These are phyloP conservation scores for Ptilodon capucinus DNA, from an alignment of 2,888 invertebrate genomes.

Conservation along the genomic window DNA sequence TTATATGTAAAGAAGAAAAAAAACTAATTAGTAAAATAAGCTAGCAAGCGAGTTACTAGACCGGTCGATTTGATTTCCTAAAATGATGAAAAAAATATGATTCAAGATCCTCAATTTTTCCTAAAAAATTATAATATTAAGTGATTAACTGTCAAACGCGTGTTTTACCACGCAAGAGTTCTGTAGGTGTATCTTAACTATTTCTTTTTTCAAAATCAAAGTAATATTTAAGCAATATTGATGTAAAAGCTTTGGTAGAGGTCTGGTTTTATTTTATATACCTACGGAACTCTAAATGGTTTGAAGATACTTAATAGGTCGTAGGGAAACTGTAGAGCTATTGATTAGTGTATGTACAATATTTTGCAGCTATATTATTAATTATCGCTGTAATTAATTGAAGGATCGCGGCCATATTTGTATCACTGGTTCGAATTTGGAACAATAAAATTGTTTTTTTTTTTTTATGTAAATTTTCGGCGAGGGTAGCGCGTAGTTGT, in stretches of 20 bases:
- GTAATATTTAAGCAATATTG: too few relatives aligned
- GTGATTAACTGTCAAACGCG: constrained; percentile 15
- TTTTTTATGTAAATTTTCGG: constrained; percentile 40
- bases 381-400: constrained; percentile 51
- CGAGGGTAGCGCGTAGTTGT: constrained; percentile 46
- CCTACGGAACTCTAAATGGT: constrained; percentile 32
- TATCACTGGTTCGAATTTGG: constrained; percentile 51
- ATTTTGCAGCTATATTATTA: constrained; percentile 70
- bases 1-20: constrained; percentile 67
- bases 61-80: constrained; percentile 51
- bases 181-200: constrained; percentile 17
- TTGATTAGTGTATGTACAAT: constrained; percentile 53
- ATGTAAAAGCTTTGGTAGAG: too few relatives aligned
- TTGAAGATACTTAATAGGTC: constrained; percentile 58
- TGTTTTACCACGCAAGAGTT: constrained; percentile 14
- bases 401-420: constrained; percentile 66
- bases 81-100: constrained; percentile 39
- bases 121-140: constrained; percentile 45
- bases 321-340: constrained; percentile 42
- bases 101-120: constrained; percentile 61
- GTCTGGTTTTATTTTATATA: too few relatives aligned
- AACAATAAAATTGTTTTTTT: constrained; percentile 15
- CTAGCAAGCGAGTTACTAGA: constrained; percentile 48
- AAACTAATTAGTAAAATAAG: constrained; percentile 53
- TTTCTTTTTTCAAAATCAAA: too few relatives aligned